Base-by-base conservation (phyloP, 2,888 invertebrate genomes). In the Cantharis rufa region DNA sequence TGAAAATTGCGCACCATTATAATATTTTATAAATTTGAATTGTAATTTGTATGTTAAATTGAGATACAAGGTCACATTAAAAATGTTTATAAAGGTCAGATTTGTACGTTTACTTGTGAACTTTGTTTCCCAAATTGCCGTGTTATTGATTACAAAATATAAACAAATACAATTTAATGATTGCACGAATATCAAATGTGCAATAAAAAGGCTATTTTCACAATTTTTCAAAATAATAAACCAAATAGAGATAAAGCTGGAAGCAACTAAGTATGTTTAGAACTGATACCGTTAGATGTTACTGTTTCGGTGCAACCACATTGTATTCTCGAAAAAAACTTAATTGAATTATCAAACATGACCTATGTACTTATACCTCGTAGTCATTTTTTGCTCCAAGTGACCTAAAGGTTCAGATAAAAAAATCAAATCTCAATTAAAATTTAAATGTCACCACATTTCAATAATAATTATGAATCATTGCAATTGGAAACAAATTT, bases 1-100 rank as follows among this genome's bases (percentile, higher is more conserved):
- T 71, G 74, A 74, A 74, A 74, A 32, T 61, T 64, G 71, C 71
- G 61, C 72, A 61, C 70, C 66, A 71, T 48, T 4, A 3, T 68
- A 75, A 70, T 75, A 71, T 74, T 72, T 72, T 72, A n/a, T 72
- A 68, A 68, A 68, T 64, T 32, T 27, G 28, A 70, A 74, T 64
- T 32, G 48, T 61, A 70, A 74, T 74, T 74, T 74, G 64, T 74
- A 66, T 74, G 69, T 70, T 70, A 76, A 76, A 70, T 32, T 28
- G 24, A 70, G 66, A 24, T 63, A 70, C 76, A 76, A 76, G 76
- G 76, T 76, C 76, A 76, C 15, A 21, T 16, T 70, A 70, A 71
- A 76, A 75, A 28, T 72, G 72, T 76, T 48, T 11, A 76, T 76
- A 76, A 76, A 76, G 76, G 76, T 76, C 70, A 76, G 66, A 76